These are phyloP conservation scores for Ictidomys tridecemlineatus DNA, from an alignment of 2,113 vertebrate species.

Conservation along the genomic window DNA sequence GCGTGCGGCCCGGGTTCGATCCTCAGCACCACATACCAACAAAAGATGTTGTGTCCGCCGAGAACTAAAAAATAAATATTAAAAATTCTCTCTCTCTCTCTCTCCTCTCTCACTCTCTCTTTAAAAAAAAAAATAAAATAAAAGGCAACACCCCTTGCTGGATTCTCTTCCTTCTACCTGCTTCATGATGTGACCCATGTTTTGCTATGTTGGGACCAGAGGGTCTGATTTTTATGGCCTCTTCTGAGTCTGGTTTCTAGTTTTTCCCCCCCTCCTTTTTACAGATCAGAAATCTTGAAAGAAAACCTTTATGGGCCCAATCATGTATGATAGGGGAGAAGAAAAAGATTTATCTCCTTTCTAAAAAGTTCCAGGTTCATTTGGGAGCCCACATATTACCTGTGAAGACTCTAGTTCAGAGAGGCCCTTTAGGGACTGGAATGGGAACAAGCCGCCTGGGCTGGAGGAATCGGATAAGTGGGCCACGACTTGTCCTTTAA, in stretches of 20 bases:
- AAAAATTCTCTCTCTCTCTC: no score
- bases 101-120: no score
- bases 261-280: not conserved
- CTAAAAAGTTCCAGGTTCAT: slow-evolving; percentile 1
- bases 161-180: not conserved
- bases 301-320: not conserved
- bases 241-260: not conserved
- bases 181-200: not conserved
- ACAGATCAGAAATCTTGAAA: slow-evolving; percentile 12
- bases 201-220: not conserved
- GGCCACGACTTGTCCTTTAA: not conserved
- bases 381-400: not conserved
- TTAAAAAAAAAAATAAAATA: no score
- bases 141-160: not conserved
- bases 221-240: not conserved
- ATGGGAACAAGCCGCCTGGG: not conserved
- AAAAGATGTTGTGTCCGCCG: no score
- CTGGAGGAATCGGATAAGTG: not conserved
- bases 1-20: no score
- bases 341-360: not conserved
- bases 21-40: no score
- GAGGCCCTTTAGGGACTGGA: not conserved
- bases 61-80: no score
- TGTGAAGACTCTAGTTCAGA: not conserved
- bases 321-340: not conserved